Evolutionary conservation across 2,888 invertebrate genomes (phyloP).

Genomic region (Didymodactylos carnosus): DNA sequence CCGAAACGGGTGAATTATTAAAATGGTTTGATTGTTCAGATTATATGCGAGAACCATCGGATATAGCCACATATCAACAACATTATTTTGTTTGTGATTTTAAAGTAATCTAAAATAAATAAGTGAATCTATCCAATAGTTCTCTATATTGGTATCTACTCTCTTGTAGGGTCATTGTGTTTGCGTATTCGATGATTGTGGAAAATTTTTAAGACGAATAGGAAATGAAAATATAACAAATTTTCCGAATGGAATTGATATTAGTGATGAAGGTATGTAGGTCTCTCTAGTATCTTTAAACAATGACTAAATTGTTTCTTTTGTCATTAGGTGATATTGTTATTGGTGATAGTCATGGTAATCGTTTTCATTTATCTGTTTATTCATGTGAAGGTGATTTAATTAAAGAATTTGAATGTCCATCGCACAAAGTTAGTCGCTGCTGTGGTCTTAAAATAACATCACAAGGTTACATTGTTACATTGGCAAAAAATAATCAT

Average conservation of each 20-base stretch:
- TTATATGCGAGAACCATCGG: constrained; percentile 89
- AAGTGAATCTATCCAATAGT: no score
- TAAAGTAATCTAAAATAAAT: no score
- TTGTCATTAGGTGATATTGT: constrained; percentile 48
- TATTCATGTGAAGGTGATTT: constrained; percentile 61
- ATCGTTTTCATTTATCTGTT: constrained; percentile 87
- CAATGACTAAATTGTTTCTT: background rate
- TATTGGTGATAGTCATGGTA: constrained; percentile 88
- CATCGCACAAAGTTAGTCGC: constrained; percentile 87
- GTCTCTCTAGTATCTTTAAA: no score
- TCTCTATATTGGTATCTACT: background rate
- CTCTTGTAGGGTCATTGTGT: constrained; percentile 70
- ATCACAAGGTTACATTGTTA: constrained; percentile 68
- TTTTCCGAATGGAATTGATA: constrained; percentile 91
- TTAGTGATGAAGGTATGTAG: constrained; percentile 73
- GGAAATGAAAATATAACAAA: constrained; percentile 85
- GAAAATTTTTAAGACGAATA: constrained; percentile 68
- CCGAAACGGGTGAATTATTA: constrained; percentile 72
- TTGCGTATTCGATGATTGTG: constrained; percentile 68
- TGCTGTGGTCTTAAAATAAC: constrained; percentile 93
- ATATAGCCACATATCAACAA: constrained; percentile 75
- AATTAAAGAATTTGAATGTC: constrained; percentile 68
- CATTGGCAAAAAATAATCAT: constrained; percentile 93
- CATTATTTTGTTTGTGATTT: constrained; percentile 84
- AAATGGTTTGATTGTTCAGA: constrained; percentile 94